These are phyloP conservation scores for Corvus moneduloides DNA, from an alignment of 2,113 vertebrate genomes.

Conservation along the genomic window DNA sequence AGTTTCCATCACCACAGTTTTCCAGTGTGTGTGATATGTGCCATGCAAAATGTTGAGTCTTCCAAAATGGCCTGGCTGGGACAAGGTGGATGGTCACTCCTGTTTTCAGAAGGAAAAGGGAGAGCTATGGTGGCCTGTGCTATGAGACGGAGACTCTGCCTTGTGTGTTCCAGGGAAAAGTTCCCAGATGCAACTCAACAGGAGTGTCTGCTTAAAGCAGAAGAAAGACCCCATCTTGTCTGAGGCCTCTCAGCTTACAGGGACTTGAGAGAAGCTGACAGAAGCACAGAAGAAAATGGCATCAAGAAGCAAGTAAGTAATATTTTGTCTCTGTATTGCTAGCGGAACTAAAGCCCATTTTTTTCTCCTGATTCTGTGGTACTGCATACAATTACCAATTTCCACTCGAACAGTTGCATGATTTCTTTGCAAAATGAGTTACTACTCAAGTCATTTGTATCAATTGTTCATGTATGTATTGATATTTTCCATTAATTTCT, in stretches of 20 bases:
- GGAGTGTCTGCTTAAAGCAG: not conserved
- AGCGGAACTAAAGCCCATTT: not conserved
- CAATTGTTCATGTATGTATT: not conserved
- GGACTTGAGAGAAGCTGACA: not conserved
- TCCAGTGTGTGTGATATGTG: not conserved
- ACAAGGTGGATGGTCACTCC: no score
- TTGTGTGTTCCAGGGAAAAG: not conserved
- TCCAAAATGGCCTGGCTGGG: not conserved
- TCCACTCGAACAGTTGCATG: not conserved
- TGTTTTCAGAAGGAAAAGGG: not conserved
- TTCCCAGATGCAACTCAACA: not conserved
- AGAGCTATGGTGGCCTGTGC: not conserved
- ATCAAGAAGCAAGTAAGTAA: not conserved
- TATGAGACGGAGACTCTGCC: rapidly evolving
- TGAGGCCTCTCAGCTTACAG: not conserved
- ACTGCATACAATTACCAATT: not conserved
- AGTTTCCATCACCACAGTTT: not conserved
- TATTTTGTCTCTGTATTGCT: not conserved
- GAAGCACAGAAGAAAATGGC: not conserved
- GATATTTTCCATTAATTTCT: not conserved
- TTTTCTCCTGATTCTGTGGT: not conserved
- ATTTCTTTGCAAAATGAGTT: not conserved
- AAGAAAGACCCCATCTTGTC: not conserved
- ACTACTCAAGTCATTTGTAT: not conserved
- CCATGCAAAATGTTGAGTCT: not conserved